Conservation (phyloP, 2,113 vertebrate genomes). For the Platichthys flesus region DNA sequence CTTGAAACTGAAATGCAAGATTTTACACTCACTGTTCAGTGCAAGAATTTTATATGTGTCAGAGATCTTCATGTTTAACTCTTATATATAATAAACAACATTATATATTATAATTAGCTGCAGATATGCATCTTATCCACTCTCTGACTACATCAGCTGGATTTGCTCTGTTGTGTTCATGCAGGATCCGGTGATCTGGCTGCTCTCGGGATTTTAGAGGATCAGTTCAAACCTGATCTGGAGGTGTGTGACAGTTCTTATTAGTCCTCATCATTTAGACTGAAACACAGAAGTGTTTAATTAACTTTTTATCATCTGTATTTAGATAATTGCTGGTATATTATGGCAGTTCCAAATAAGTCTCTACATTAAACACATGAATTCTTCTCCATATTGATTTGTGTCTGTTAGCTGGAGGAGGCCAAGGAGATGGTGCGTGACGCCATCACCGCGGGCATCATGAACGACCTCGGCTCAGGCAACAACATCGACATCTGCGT, state of each 20-base stretch:
- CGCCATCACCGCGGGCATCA: constrained; percentile 86
- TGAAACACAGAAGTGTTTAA: too few species aligned
- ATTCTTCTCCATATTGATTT: not conserved
- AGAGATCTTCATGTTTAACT: too few species aligned
- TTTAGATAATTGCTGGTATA: not conserved
- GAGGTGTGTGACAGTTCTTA: constrained; percentile 68
- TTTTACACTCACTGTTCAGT: too few species aligned
- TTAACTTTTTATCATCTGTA: not conserved
- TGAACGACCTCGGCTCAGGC: constrained; percentile 87
- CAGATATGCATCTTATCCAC: too few species aligned
- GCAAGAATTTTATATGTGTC: too few species aligned
- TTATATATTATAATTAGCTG: too few species aligned
- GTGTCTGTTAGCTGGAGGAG: constrained; percentile 75
- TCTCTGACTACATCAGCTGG: too few species aligned
- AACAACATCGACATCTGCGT: constrained; percentile 87
- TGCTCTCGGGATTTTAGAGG: constrained; percentile 87
- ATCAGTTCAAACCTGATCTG: constrained; percentile 83
- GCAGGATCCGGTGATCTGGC: constrained; percentile 86
- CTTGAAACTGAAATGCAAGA: too few species aligned
- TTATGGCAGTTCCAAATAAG: not conserved
- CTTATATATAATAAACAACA: too few species aligned
- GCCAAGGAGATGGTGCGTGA: constrained; percentile 82
- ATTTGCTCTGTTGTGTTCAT: not conserved
- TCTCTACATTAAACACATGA: not conserved
- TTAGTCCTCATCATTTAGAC: not conserved